Evolutionary conservation across 2,888 invertebrate genomes (phyloP), one percentile per base, ranked within the genome.

Genomic region (Candidula unifasciata): DNA sequence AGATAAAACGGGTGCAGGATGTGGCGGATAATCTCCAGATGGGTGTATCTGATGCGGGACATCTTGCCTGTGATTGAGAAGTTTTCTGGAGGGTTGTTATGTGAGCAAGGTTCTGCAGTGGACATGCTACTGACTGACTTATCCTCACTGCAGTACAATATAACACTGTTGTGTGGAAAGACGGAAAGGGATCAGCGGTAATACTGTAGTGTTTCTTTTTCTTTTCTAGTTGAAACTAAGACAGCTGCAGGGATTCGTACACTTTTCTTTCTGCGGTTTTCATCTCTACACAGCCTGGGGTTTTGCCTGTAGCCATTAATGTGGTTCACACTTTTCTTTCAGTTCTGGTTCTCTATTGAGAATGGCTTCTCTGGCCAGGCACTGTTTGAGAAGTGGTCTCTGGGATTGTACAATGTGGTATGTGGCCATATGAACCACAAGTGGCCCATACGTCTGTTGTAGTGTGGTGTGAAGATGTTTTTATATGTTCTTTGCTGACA

Each of bases 311-410:
- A n/a, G n/a, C n/a, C 1, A 69, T 57, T 54, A 44, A 69, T 35
- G 16, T 57, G 54, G 21, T 66, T 33, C 66, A 64, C 35, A 64
- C 33, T 74, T 83, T 69, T 86, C 77, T 89, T 91, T 80, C 88
- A 94, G 95, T 95, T 99, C 82, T 99, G 99, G 99, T 99, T 99
- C 95, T 98, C 99, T 74, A 97, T 98, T 90, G 97, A 98, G 93
- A 98, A 97, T 85, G 99, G 98, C 87, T 99, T 99, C 97, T 98
- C 99, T 24, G 99, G 99, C 44, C 99, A 99, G 94, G 98, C 99
- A 92, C 95, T 99, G 87, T 99, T 99, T 94, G 99, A 99, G 94
- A 95, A 99, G 89, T 99, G 99, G 99, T 97, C 97, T 87, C 98
- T 98, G 92, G 99, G 99, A 92, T 96, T 97, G 93, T 99, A 99